Evolutionary conservation across 92 coral and sea anemone genomes (phyloP), one percentile per base, ranked within the genome.

Genomic region (Umimayanthus chanpuru): DNA sequence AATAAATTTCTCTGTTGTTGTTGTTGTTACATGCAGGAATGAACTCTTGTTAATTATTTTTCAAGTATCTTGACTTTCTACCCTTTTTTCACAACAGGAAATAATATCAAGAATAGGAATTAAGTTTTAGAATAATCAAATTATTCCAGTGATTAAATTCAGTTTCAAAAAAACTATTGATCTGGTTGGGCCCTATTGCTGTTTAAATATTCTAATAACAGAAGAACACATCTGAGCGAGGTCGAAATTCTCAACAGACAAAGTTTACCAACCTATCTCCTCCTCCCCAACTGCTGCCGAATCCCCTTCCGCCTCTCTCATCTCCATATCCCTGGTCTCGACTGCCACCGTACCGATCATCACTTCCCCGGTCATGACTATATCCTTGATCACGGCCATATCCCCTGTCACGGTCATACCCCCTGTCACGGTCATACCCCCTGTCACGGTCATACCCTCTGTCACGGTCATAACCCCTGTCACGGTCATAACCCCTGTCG

Each of bases 271-370:
- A 87, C 77, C 77, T 76, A 72, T 73, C 90, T 73, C 84, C 93
- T 71, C 41, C 85, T 74, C 89, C 92, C 92, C 95, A 89, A 25
- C 93, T 85, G 86, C 93, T 88, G 83, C 94, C 95, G 75, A 82
- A 94, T 66, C 97, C 92, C 28, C 80, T 82, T 26, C 92, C 92
- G 6, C 93, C 89, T 47, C 89, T 21, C 26, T 85, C 87, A 32
- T 64, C 76, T 25, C 88, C 81, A 83, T 15, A 83, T 16, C 87
- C 65, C 39, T 76, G 81, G 71, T 90, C 92, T 25, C 90, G 80
- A 15, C 89, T 86, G 38, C 89, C 92, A 39, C 77, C 88, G 29
- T 88, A 77, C 50, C 86, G 73, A 85, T 82, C 53, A 50, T 80
- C 91, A 55, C 20, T 81, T 53, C 73, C 86, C 5, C 80, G 30